Evolutionary conservation across 2,797 vertebrate genomes (phyloP).

Genomic region (Propithecus deckenii): DNA sequence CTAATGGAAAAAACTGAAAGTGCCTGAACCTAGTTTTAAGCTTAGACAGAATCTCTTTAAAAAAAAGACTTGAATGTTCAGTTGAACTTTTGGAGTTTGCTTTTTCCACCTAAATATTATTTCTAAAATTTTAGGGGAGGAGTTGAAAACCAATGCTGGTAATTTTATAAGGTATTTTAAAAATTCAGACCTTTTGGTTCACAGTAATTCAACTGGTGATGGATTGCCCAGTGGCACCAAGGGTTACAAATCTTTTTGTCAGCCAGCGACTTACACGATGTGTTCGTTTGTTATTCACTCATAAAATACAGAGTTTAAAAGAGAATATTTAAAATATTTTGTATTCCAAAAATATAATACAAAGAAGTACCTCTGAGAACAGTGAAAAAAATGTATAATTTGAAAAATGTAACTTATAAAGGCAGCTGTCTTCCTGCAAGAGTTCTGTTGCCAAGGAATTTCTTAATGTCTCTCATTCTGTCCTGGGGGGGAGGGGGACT

Average conservation of each 20-base stretch:
- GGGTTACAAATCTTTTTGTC: constrained; percentile 68
- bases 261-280: constrained; percentile 73
- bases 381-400: constrained; percentile 75
- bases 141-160: constrained; percentile 74
- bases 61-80: constrained; percentile 98
- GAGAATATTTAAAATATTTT: constrained; percentile 77
- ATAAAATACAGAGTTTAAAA: constrained; percentile 70
- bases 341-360: constrained; percentile 78
- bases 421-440: constrained; percentile 88
- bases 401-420: constrained; percentile 82
- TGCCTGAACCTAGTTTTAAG: constrained; percentile 98
- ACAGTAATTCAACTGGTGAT: constrained; percentile 72
- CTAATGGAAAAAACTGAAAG: constrained; percentile 94
- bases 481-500: constrained; percentile 74
- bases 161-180: constrained; percentile 78
- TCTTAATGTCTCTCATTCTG: constrained; percentile 82
- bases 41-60: constrained; percentile 92
- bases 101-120: constrained; percentile 91
- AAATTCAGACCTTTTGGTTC: constrained; percentile 67
- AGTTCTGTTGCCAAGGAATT: constrained; percentile 90
- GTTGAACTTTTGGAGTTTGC: constrained; percentile 91
- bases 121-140: constrained; percentile 80
- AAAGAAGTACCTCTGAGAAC: constrained; percentile 83
- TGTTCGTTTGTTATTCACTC: constrained; percentile 64
- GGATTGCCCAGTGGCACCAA: constrained; percentile 60